A percentile compares a stretch with the other conserved stretches of the same genome.
Conservation (phyloP, 2,888 invertebrate species). For the Andrena dorsata region DNA sequence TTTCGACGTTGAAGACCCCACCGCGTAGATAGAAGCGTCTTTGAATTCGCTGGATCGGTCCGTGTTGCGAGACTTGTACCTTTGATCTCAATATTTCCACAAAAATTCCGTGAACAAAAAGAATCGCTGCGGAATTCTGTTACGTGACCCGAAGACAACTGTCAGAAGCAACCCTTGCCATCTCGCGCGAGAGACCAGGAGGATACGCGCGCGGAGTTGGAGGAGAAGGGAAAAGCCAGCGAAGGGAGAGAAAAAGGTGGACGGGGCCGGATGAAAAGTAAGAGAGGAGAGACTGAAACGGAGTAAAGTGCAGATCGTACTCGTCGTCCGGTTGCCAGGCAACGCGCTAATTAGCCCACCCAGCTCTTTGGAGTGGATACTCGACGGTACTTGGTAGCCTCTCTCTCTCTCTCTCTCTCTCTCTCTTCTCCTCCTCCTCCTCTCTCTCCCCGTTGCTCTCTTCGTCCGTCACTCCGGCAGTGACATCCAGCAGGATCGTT, state of each 20-base stretch:
- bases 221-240: conserved; percentile 52
- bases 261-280: conserved; percentile 48
- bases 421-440: conserved; percentile 63
- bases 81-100: conserved; percentile 12
- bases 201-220: conserved; percentile 24
- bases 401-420: conserved; percentile 70
- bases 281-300: conserved; percentile 63
- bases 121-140: neutral
- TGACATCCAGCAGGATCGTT: conserved; percentile 75
- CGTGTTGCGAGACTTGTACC: conserved; percentile 21
- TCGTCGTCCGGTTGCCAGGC: conserved; percentile 83
- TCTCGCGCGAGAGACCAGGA: neutral
- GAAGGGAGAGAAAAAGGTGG: conserved; percentile 39
- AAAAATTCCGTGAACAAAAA: neutral
- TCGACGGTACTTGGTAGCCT: conserved; percentile 83
- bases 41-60: conserved; percentile 24
- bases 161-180: neutral
- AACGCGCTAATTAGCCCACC: conserved; percentile 85
- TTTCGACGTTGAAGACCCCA: neutral
- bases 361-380: conserved; percentile 84
- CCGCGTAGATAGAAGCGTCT: no score
- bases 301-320: conserved; percentile 81
- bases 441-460: conserved; percentile 63
- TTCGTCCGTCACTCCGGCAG: conserved; percentile 58
- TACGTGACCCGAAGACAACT: neutral